Evolutionary conservation across 2,888 invertebrate species (phyloP).

Genomic region (Troilus luridus): DNA sequence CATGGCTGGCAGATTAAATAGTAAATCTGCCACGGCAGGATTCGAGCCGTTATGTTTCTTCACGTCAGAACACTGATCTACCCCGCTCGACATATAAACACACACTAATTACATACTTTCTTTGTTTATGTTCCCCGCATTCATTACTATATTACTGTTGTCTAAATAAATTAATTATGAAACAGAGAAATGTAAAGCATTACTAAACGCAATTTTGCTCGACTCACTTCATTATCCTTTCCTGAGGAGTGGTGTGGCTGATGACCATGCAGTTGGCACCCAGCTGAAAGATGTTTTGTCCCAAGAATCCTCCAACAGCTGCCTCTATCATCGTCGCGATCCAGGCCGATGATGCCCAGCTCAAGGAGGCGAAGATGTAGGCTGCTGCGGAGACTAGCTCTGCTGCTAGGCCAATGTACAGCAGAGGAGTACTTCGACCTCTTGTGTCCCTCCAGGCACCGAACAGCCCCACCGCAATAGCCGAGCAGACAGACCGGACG

Average conservation of each 20-base stretch:
- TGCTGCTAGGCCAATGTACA: background rate
- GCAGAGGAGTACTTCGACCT: background rate
- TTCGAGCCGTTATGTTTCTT: no score
- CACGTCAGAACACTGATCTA: no score
- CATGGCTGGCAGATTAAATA: no score
- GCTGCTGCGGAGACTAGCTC: background rate
- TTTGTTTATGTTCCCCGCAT: no score
- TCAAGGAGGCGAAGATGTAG: background rate
- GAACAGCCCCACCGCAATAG: background rate
- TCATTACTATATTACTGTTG: no score
- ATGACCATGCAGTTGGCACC: background rate
- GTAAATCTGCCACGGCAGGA: no score
- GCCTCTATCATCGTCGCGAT: background rate
- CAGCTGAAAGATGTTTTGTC: background rate
- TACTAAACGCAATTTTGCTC: no score
- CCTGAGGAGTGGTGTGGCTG: background rate
- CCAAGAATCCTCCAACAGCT: background rate
- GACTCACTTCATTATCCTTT: background rate
- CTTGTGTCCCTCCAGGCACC: background rate
- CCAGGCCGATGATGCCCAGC: background rate
- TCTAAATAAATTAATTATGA: no score
- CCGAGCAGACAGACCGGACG: background rate
- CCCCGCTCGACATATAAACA: no score
- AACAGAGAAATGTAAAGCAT: no score
- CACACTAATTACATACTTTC: no score